Evolutionary conservation across 2,797 vertebrate genomes (phyloP), one percentile per base, ranked within the genome.

Genomic region (Coendou prehensilis): DNA sequence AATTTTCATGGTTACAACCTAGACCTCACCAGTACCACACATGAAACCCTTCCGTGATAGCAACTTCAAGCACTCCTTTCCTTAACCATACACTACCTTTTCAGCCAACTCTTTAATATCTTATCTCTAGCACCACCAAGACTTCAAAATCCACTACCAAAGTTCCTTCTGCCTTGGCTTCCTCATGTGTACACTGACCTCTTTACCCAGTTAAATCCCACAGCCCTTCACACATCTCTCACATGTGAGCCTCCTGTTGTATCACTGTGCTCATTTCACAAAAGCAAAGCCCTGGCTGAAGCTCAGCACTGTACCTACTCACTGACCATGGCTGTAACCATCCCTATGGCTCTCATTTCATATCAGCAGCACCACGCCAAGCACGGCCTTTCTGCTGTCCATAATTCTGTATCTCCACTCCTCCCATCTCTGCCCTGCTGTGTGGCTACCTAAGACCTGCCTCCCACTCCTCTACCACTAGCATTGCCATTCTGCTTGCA

Each of bases 341-440:
- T 41, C 45, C 59, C 14, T 9, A 6, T 9, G 28, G 14, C n/a
- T 84, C 57, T 41, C n/a, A 1, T 33, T 78, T 9, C 47, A 54
- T 54, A 45, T 17, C 23, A 37, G 33, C 0, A 0, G 30, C 14
- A 18, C 45, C 61, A 30, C 54, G 1, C 28, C n/a, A 26, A 17
- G 2, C 7, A 37, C 4, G n/a, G 9, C 86, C 47, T 26, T 13
- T 41, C 1, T 0, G 33, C 18, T 7, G 22, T 15, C 81, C 4
- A 0, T 37, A 41, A 7, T 47, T 6, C 2, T 8, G 3, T 23
- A 11, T 33, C 14, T 11, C 22, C 10, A 1, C 56, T 33, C n/a
- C 59, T 61, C n/a, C 45, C 9, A 41, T 3, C 0, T 22, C 92
- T 30, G 33, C n/a, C 54, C 23, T 17, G 13, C 67, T 69, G 67